Conservation (phyloP, 2,888 invertebrate genomes). For the Lampropteryx suffumata region DNA sequence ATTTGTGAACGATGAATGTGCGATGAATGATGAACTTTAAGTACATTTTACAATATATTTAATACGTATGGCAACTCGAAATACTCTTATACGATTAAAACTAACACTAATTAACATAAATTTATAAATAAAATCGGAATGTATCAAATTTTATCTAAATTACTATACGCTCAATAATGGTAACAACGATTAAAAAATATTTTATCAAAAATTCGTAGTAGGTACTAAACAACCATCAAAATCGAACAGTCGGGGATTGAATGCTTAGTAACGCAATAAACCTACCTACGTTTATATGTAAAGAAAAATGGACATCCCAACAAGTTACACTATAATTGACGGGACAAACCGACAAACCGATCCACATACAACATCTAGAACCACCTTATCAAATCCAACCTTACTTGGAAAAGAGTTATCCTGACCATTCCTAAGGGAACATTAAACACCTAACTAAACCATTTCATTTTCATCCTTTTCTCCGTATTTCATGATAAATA, state of each 20-base stretch:
- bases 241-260: constrained; percentile 43
- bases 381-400: constrained; percentile 47
- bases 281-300: constrained; percentile 51
- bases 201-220: constrained; percentile 56
- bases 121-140: constrained; percentile 63
- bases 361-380: constrained; percentile 45
- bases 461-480: no score
- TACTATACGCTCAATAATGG: constrained; percentile 58
- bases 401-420: constrained; percentile 54
- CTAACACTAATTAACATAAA: constrained; percentile 51
- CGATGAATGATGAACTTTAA: constrained; percentile 58
- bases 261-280: constrained; percentile 51
- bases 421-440: constrained; percentile 18
- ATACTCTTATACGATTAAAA: constrained; percentile 52
- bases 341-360: constrained; percentile 58
- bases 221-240: constrained; percentile 54
- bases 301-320: constrained; percentile 75
- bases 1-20: constrained; percentile 29
- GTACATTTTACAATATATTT: constrained; percentile 65
- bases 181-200: constrained; percentile 74
- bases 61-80: constrained; percentile 74
- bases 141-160: constrained; percentile 51
- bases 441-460: constrained; percentile 25
- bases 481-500: no score
- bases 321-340: constrained; percentile 68